Evolutionary conservation across 30 jellyfish, hydroid and myxozoan species (phyloP).

Genomic region (Clytia hemisphaerica): DNA sequence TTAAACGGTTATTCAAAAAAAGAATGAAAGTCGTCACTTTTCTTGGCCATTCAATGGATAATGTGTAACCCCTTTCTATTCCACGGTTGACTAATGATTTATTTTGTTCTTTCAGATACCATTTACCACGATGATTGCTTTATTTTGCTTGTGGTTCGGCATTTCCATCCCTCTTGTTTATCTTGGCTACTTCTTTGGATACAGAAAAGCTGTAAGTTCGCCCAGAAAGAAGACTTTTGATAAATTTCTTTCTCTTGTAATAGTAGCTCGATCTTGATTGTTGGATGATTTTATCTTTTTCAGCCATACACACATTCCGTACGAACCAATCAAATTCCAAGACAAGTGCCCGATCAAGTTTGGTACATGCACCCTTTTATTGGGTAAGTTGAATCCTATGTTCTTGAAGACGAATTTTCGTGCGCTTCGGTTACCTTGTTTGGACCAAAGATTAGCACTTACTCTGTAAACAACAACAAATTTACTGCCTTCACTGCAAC

Average conservation of each 20-base stretch:
- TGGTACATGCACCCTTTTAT: constrained; percentile 91
- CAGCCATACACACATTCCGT: constrained; percentile 91
- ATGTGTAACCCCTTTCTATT: too few species aligned
- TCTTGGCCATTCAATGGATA: too few species aligned
- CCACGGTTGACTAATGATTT: too few species aligned
- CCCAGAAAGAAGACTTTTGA: background rate
- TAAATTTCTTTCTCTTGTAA: background rate
- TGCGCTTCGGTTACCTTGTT: background rate
- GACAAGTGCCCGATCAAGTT: constrained; percentile 94
- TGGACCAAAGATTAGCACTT: background rate
- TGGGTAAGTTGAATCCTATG: constrained; percentile 43
- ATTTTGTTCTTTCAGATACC: constrained; percentile 69
- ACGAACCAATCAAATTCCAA: constrained; percentile 88
- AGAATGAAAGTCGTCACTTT: too few species aligned
- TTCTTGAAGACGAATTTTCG: background rate
- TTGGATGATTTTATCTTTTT: too few species aligned
- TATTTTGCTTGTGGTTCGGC: constrained; percentile 90
- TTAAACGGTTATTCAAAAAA: too few species aligned
- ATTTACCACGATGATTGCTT: constrained; percentile 86
- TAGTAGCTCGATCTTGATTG: background rate
- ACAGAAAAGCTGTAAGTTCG: constrained; percentile 72
- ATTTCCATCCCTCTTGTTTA: constrained; percentile 89
- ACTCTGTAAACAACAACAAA: background rate
- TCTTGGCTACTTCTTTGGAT: constrained; percentile 90
- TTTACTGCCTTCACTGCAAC: background rate